A percentile compares a stretch with the other conserved stretches of the same genome.
Conservation (phyloP, 2,797 vertebrate species). For the Somateria mollissima region DNA sequence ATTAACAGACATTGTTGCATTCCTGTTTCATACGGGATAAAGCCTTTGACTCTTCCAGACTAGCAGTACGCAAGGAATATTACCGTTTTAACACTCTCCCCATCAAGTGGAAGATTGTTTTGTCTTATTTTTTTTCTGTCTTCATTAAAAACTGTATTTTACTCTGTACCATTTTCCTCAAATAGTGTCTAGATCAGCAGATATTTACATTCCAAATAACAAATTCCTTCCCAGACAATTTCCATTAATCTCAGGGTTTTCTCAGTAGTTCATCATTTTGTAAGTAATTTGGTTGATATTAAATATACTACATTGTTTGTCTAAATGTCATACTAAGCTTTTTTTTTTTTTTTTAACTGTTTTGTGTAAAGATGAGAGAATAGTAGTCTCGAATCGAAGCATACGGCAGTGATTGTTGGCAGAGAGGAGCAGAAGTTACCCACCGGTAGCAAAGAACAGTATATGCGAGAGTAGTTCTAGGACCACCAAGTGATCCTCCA, state of each 20-base stretch:
- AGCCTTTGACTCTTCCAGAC: no score
- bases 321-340: neutral
- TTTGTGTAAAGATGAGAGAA: neutral
- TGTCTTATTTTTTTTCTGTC: neutral
- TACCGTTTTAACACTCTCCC: neutral
- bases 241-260: neutral
- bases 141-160: neutral
- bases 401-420: neutral
- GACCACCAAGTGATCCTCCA: neutral
- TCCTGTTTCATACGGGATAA: neutral
- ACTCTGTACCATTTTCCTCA: neutral
- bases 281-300: neutral
- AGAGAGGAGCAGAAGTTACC: neutral
- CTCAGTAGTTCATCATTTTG: neutral
- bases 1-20: neutral
- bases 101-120: neutral
- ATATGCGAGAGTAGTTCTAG: neutral
- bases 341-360: neutral
- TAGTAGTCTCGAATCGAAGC: neutral
- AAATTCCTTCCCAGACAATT: neutral
- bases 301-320: neutral
- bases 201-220: neutral
- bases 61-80: neutral
- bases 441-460: neutral
- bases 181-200: no score